Conservation (phyloP, 2,113 vertebrate species). For the Thunnus maccoyii region DNA sequence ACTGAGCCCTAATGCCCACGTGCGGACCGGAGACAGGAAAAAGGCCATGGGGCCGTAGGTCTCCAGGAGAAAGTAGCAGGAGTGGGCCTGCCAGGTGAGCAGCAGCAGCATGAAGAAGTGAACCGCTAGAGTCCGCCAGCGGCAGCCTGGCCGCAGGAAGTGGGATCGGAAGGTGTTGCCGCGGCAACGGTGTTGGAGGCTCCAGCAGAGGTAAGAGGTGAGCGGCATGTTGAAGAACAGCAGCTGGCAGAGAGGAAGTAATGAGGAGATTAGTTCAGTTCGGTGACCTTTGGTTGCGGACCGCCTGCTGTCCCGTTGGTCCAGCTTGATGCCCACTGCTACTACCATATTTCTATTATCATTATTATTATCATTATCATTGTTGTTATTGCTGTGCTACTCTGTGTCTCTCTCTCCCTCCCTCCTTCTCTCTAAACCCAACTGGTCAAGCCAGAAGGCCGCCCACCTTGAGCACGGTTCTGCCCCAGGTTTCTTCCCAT, state of each 20-base stretch:
- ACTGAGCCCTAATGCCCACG: constrained; percentile 88
- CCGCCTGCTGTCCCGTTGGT: too few relatives aligned
- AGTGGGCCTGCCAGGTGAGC: constrained; percentile 92
- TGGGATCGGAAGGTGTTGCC: constrained; percentile 92
- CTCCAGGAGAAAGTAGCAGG: constrained; percentile 91
- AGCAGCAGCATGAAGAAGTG: constrained; percentile 89
- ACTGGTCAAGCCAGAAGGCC: too few relatives aligned
- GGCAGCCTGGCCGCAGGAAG: constrained; percentile 77
- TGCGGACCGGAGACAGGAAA: constrained; percentile 92
- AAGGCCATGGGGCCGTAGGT: constrained; percentile 92
- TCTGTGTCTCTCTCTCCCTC: too few relatives aligned
- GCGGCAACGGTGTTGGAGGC: constrained; percentile 89
- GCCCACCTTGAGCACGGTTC: too few relatives aligned
- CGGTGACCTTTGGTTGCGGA: too few relatives aligned
- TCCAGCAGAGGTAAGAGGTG: constrained; percentile 95
- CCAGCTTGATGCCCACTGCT: too few relatives aligned
- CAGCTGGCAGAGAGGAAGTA: constrained; percentile 82
- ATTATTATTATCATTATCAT: too few relatives aligned
- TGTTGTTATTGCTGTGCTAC: too few relatives aligned
- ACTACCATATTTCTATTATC: too few relatives aligned
- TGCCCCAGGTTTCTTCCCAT: too few relatives aligned
- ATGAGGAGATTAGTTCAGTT: too few relatives aligned
- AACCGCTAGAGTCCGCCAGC: constrained; percentile 72
- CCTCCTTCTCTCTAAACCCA: too few relatives aligned
- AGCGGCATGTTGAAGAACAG: constrained; percentile 95